These are phyloP conservation scores for Phenacoccus solenopsis DNA, from an alignment of 1,140 invertebrate genomes.

Conservation along the genomic window DNA sequence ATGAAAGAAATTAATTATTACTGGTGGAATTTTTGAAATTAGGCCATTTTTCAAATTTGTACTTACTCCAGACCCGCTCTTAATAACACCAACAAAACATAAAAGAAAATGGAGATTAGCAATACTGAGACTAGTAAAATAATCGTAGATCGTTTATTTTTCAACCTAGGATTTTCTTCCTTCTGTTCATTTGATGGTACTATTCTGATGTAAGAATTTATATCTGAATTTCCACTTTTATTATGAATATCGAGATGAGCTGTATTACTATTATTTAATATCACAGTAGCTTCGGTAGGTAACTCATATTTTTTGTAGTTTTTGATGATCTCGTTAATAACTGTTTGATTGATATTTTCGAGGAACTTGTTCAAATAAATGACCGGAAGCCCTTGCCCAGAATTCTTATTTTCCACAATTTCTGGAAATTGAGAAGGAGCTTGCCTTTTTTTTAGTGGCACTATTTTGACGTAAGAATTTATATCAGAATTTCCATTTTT, in stretches of 20 bases:
- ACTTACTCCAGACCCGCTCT: neutral
- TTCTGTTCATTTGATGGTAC: neutral
- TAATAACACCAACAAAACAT: neutral
- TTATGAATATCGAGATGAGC: neutral
- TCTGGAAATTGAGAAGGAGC: neutral
- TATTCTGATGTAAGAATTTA: neutral
- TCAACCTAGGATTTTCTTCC: neutral
- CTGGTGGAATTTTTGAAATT: too few relatives aligned
- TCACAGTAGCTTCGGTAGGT: neutral
- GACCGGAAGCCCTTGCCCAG: neutral
- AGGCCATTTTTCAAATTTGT: too few relatives aligned
- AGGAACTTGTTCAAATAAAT: neutral
- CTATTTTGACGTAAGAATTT: neutral
- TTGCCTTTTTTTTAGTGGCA: too few relatives aligned
- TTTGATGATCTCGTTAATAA: neutral
- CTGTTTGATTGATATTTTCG: neutral
- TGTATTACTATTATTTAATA: neutral
- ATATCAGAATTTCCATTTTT: too few relatives aligned
- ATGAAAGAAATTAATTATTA: neutral
- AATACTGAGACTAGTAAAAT: neutral
- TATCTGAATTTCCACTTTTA: too few relatives aligned
- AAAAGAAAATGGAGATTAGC: neutral
- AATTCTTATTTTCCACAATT: neutral
- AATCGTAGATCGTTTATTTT: neutral
- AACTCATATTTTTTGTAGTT: too few relatives aligned